Evolutionary conservation across 2,797 vertebrate species (phyloP), one percentile per base, ranked within the genome.

Genomic region (Phrynocephalus guinanensis): DNA sequence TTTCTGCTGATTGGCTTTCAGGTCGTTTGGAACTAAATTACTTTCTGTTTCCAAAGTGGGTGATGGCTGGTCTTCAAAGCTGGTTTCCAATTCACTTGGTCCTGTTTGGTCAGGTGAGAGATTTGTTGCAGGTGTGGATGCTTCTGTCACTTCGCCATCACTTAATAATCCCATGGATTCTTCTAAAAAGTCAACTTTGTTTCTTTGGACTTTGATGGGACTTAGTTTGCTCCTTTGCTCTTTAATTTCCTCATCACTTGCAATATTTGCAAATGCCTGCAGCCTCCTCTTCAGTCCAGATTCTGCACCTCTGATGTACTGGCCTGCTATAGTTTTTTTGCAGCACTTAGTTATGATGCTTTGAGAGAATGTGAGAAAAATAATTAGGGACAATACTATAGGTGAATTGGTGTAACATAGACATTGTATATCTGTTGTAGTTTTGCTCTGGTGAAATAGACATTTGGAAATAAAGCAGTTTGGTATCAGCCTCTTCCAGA

Each of bases 251-350:
- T 72, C 66, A 73, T 79, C 79, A 88, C 52, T 85, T 83, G 76
- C 86, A 56, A 90, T 84, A 38, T 26, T 84, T 5, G 44, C 89
- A 82, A 63, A 86, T 7, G 20, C n/a, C 87, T 93, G 79, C 38
- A 63, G 66, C 50, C 79, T n/a, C 18, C 10, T 86, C 44, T 88
- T 79, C 66, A 88, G 18, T 80, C 81, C 75, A 10, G 84, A 68
- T 77, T 86, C 72, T 63, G 50, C 82, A 85, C 71, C 81, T 81
- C 33, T 76, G 83, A 85, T 83, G 30, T 87, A 87, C 24, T 82
- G 79, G 82, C 67, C 67, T 60, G 33, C 56, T 60, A 88, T 33
- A 15, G 44, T 80, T 87, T 86, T 81, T 85, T 89, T 91, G 28
- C 79, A 92, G 50, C 71, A 83, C 11, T 85, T 79, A 79, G 73